Evolutionary conservation across 2,888 invertebrate species (phyloP).

Genomic region (Chalcosyrphus nemorum): DNA sequence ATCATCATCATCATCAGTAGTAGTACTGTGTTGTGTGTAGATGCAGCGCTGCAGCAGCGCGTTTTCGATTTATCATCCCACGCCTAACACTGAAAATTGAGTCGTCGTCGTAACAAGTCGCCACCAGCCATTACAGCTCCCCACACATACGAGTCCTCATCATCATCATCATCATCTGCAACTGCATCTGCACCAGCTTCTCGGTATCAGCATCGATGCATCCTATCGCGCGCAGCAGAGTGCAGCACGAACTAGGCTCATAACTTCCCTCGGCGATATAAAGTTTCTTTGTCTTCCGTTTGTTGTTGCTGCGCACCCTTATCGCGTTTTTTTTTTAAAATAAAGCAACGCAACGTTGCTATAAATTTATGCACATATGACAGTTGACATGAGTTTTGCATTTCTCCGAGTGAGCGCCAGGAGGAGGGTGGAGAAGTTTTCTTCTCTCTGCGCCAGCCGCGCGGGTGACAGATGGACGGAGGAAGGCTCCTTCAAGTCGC

Average conservation of each 20-base stretch:
- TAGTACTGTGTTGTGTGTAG: constrained; percentile 17
- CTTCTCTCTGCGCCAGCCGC: no score
- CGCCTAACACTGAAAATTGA: constrained; percentile 64
- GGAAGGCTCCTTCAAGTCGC: constrained; percentile 51
- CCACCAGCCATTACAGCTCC: constrained; percentile 37
- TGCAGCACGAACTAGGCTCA: constrained; percentile 9
- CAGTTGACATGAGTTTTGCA: constrained; percentile 74
- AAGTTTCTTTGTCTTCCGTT: constrained; percentile 56
- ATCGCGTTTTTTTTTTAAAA: constrained; percentile 46
- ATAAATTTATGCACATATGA: constrained; percentile 73
- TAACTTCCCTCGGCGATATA: constrained; percentile 49
- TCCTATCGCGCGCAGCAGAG: constrained; percentile 34
- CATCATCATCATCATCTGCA: constrained; percentile 57
- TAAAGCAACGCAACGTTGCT: constrained; percentile 56
- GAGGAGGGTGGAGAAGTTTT: constrained; percentile 19
- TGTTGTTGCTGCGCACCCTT: constrained; percentile 55
- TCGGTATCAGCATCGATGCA: constrained; percentile 47
- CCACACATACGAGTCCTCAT: constrained; percentile 20
- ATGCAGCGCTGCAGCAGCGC: constrained; percentile 36
- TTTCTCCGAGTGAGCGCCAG: constrained; percentile 52
- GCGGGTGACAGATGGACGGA: constrained; percentile 46
- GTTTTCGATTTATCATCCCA: constrained; percentile 71
- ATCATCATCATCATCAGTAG: background rate
- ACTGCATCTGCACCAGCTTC: constrained; percentile 39
- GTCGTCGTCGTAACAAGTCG: constrained; percentile 69